Conservation (phyloP, 2,888 invertebrate species). For the Dione vanillae region DNA sequence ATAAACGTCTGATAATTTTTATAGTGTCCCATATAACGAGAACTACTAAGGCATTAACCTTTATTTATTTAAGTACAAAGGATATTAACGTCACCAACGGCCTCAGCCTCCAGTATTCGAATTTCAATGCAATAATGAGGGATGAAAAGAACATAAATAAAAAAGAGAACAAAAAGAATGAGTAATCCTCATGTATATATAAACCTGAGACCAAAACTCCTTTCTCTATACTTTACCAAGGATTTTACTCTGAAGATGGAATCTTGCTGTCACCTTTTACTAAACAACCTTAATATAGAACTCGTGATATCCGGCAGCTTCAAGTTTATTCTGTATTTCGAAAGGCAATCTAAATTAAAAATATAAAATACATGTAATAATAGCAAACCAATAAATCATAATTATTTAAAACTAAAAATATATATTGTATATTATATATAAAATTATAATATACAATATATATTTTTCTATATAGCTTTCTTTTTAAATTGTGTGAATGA, state of each 20-base stretch:
- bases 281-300: conserved; percentile 6
- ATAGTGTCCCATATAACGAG: conserved; percentile 33
- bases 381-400: background rate
- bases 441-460: too few species aligned
- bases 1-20: conserved; percentile 36
- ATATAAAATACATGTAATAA: background rate
- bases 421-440: too few species aligned
- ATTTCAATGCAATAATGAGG: conserved; percentile 48
- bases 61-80: conserved; percentile 46
- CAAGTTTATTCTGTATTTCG: conserved; percentile 7
- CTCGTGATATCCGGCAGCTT: conserved; percentile 16
- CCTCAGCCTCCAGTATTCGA: conserved; percentile 49
- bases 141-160: conserved; percentile 40
- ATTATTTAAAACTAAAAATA: too few species aligned
- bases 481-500: too few species aligned
- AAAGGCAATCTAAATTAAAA: conserved; percentile 6
- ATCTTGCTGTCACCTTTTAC: background rate
- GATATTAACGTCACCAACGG: conserved; percentile 48
- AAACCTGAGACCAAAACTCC: background rate
- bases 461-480: background rate
- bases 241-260: background rate
- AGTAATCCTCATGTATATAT: background rate
- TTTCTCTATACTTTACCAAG: background rate
- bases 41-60: conserved; percentile 45
- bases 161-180: conserved; percentile 13